Evolutionary conservation across 2,888 invertebrate species (phyloP).

Genomic region (Proisotoma minuta): DNA sequence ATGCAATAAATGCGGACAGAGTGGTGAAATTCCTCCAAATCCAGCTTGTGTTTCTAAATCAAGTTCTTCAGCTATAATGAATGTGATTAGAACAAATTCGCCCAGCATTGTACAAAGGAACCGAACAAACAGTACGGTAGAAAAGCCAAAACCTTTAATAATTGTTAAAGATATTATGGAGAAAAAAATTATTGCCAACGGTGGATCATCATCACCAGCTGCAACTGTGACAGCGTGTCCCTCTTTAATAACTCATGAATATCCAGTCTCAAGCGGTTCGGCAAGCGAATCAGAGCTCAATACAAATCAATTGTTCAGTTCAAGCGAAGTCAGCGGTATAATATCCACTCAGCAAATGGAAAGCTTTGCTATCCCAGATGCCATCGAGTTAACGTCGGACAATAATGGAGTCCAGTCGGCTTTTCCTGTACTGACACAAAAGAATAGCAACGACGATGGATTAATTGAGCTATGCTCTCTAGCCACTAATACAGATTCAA

Average conservation of each 20-base stretch:
- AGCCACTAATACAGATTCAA: not conserved
- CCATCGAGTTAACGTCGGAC: not conserved
- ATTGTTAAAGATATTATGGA: not conserved
- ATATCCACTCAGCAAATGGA: not conserved
- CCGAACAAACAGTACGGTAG: not conserved
- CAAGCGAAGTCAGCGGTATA: not conserved
- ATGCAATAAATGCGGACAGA: conserved; percentile 36
- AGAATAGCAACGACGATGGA: not conserved
- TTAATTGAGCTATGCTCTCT: not conserved
- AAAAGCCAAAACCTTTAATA: not conserved
- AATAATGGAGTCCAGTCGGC: not conserved
- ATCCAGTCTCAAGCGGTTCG: too few relatives aligned
- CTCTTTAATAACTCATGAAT: too few relatives aligned
- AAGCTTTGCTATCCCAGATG: not conserved
- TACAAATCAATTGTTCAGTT: not conserved
- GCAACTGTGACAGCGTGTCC: too few relatives aligned
- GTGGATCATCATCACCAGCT: not conserved
- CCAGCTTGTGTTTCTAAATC: not conserved
- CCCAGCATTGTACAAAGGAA: not conserved
- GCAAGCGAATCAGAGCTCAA: not conserved
- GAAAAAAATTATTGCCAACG: not conserved
- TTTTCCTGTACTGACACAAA: not conserved
- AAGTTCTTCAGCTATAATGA: not conserved
- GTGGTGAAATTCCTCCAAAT: conserved; percentile 15
- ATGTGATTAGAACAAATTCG: not conserved